phyloP scores from a whole-genome alignment of 2,113 vertebrate genomes.

The Anhinga rufa region DNA sequence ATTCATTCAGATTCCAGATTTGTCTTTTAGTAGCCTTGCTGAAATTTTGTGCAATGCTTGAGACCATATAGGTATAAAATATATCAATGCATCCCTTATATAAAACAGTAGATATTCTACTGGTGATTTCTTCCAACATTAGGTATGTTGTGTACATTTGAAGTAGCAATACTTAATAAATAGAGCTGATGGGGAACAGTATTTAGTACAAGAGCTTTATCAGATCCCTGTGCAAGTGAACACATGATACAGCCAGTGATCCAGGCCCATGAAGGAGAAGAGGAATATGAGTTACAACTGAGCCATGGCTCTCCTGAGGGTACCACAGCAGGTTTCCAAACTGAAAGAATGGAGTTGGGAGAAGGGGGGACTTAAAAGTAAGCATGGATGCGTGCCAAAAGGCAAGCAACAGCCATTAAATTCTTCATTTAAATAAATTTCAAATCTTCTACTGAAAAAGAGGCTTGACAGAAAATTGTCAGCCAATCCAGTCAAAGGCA shows the following conservation, averaged over 20 bases:
- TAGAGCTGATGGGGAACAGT: not conserved
- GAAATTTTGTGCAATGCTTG: not conserved
- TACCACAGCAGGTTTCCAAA: not conserved
- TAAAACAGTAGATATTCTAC: not conserved
- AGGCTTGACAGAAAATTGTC: not conserved
- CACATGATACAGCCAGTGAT: not conserved
- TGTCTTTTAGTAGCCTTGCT: not conserved
- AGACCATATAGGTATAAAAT: not conserved
- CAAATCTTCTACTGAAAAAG: not conserved
- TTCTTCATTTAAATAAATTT: slow-evolving; percentile 5
- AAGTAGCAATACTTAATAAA: not conserved
- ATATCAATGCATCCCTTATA: not conserved
- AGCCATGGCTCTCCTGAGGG: not conserved
- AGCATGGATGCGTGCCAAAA: not conserved
- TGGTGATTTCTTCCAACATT: not conserved
- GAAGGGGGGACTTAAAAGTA: not conserved
- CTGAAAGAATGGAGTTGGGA: not conserved
- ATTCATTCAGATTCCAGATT: not conserved
- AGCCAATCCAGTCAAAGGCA: not conserved
- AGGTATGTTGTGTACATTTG: not conserved
- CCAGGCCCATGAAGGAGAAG: not conserved
- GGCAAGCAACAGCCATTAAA: not conserved
- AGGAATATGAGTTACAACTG: not conserved
- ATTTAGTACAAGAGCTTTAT: not conserved
- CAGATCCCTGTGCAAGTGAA: not conserved